Base-by-base conservation (phyloP, 2,797 vertebrate genomes). In the Pantherophis vulpinus region DNA sequence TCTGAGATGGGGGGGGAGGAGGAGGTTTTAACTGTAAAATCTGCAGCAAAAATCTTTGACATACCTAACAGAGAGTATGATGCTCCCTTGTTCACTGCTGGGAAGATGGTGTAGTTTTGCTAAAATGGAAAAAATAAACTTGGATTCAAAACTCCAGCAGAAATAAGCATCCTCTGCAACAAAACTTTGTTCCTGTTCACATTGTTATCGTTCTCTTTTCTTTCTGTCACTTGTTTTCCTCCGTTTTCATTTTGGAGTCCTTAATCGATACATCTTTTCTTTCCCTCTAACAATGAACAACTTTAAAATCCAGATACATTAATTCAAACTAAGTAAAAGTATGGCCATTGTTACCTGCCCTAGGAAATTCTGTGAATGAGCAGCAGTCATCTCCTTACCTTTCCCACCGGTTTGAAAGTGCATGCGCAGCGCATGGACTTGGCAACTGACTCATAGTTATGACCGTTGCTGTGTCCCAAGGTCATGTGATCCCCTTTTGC, bases 91-190 rank as follows among this genome's bases (percentile, higher is more conserved):
- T 55, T 37, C 47, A 89, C 10, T 59, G 59, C 74, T 66, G 79
- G 59, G 88, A 66, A 87, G 59, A 58, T 1, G 37, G 9, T 11
- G 47, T 63, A 25, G 25, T 79, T 90, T 87, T n/a, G 11, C 63
- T 87, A 88, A 83, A 55, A 89, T 83, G 91, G 93, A 88, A 92
- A 61, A 7, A 4, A 79, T 86, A 92, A 92, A 92, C 79, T 79
- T 90, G 89, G 63, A 87, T 60, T 90, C 54, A 87, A 86, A 87
- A 59, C 54, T 47, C 91, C 86, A 56, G 70, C 93, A 89, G 88
- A 86, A 91, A 51, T 37, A 89, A 91, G 27, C 14, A 29, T 86
- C 74, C 27, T 83, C 6, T n/a, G 14, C 8, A 51, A 8, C n/a
- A 61, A 90, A 86, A 29, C 1, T n/a, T 88, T n/a, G 51, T 51